phyloP scores from a whole-genome alignment of 2,797 vertebrate genomes.

The Sebastes nivosus region DNA sequence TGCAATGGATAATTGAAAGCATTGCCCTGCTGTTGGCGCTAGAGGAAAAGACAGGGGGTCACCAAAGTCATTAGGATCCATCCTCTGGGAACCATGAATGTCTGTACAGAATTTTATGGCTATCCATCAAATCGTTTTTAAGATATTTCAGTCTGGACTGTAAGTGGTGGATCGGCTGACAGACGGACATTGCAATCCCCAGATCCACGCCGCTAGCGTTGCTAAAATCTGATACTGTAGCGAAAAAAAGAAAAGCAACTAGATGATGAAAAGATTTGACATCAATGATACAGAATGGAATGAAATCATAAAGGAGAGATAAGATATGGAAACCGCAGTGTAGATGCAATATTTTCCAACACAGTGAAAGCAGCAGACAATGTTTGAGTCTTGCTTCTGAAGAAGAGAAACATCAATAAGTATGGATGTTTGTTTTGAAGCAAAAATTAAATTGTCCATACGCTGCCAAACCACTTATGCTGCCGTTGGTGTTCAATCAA shows the following conservation, averaged over 20 bases:
- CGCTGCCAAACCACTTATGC: constrained; percentile 57
- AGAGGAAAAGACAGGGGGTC: not conserved
- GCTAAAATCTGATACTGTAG: not conserved
- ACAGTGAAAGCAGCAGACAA: constrained; percentile 15
- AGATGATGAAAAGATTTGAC: not conserved
- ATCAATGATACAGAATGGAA: not conserved
- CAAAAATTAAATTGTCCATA: constrained; percentile 58
- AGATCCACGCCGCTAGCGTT: accelerated
- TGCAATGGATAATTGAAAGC: not conserved
- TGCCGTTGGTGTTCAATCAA: constrained; percentile 68
- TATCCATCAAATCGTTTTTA: not conserved
- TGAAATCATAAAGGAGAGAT: constrained; percentile 9
- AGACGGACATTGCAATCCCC: not conserved
- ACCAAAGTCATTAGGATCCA: not conserved
- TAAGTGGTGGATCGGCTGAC: not conserved
- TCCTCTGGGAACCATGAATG: not conserved
- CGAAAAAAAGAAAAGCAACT: not conserved
- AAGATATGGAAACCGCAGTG: not conserved
- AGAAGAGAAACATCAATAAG: constrained; percentile 55
- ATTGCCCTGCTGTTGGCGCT: not conserved
- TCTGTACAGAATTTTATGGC: not conserved
- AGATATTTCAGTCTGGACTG: not conserved
- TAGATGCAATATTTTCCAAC: not conserved
- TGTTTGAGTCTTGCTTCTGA: constrained; percentile 31
- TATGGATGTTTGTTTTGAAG: constrained; percentile 69